Base-by-base conservation (phyloP, 2,797 vertebrate species). In the Pristis pectinata region DNA sequence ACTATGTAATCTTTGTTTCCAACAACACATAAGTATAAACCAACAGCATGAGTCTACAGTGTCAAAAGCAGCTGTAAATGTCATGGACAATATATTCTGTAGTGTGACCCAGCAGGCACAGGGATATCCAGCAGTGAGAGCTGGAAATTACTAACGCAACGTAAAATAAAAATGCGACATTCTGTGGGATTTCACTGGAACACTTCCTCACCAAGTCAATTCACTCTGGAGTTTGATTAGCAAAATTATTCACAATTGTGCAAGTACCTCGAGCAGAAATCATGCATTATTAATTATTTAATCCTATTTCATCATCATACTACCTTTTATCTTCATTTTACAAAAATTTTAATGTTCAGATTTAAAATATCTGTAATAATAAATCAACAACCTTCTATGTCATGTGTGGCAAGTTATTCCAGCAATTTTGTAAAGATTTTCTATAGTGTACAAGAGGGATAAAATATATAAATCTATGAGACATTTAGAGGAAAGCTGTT, bases 41-140 rank as follows among this genome's bases (percentile, higher is more conserved):
- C 67, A 91, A 37, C 59, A 67, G 17, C 87, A 91, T 24, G n/a
- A 1, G 8, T 37, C 30, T 22, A 59, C 89, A 4, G 15, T 61
- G 85, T 91, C n/a, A 64, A 17, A 91, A 24, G 59, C n/a, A 91
- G 87, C 59, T 91, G 87, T n/a, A 91, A 64, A 61, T 37, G 34
- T 64, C 24, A 37, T 67, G 64, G n/a, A 64, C 87, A 41, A 91
- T 61, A 67, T 67, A 67, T 41, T 61, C 87, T 91, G 87, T n/a
- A 41, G 59, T 91, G 61, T 19, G 22, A 91, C 61, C 61, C 87
- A 91, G 87, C 17, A 67, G 87, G 87, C 59, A 91, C 19, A 22
- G n/a, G 37, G n/a, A 67, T 91, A 67, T 41, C 59, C 19, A 67
- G 24, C 59, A 41, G 87, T 4, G 7, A 41, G 87, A 91, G 87